A percentile compares a stretch with the other conserved stretches of the same genome.
These are phyloP conservation scores for Cerceris ruficornis DNA, from an alignment of 2,888 invertebrate genomes.

Conservation along the genomic window DNA sequence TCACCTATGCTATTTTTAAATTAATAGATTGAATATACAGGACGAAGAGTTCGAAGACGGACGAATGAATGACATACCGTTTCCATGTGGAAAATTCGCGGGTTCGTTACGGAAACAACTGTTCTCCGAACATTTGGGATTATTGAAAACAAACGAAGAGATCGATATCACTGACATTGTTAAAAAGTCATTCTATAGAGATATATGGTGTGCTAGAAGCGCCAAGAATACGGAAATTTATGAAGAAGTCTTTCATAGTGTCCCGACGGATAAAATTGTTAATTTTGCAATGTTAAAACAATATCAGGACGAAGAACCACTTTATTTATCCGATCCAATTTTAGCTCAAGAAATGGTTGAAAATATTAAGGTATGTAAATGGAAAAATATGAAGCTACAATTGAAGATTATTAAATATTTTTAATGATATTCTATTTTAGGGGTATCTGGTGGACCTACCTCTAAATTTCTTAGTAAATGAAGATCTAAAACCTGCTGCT, in stretches of 20 bases:
- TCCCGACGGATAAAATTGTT: conserved; percentile 92
- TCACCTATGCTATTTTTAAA: not conserved
- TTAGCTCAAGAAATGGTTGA: conserved; percentile 88
- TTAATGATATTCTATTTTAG: conserved; percentile 78
- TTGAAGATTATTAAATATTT: conserved; percentile 7
- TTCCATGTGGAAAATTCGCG: conserved; percentile 93
- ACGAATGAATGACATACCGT: conserved; percentile 90
- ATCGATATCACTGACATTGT: conserved; percentile 89
- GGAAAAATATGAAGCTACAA: conserved; percentile 6
- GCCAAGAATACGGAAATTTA: conserved; percentile 93
- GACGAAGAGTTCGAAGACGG: conserved; percentile 92
- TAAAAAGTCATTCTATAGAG: conserved; percentile 90
- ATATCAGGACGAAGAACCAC: conserved; percentile 88
- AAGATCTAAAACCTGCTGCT: conserved; percentile 91
- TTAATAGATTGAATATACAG: conserved; percentile 77
- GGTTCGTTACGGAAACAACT: conserved; percentile 92
- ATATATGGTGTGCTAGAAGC: conserved; percentile 92
- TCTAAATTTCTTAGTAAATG: conserved; percentile 93
- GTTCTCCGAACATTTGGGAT: conserved; percentile 96
- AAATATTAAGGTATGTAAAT: conserved; percentile 85
- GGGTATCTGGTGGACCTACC: conserved; percentile 96
- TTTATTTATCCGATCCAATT: conserved; percentile 89
- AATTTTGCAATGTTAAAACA: conserved; percentile 90
- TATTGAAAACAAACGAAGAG: conserved; percentile 82
- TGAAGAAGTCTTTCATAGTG: conserved; percentile 95